phyloP scores from a whole-genome alignment of 2,113 vertebrate species.

The Hemiscyllium ocellatum region DNA sequence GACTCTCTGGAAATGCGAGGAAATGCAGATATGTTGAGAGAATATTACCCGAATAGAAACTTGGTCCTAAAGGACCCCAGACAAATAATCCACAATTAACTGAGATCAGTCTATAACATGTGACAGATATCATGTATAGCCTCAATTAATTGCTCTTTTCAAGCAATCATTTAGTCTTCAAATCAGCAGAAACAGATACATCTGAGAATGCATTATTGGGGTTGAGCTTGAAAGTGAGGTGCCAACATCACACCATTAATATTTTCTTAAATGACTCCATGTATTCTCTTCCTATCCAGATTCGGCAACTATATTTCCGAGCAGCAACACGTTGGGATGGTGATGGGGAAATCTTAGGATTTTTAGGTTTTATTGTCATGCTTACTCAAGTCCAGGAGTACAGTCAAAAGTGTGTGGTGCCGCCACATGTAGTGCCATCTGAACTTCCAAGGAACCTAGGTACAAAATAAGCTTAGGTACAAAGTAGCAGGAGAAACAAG shows the following conservation, averaged over 20 bases:
- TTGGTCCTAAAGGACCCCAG: neutral
- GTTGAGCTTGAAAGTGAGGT: neutral
- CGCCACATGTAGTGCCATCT: too few species aligned
- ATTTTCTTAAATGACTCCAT: neutral
- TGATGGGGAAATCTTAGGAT: neutral
- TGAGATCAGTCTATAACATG: neutral
- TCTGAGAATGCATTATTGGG: neutral
- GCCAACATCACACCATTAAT: neutral
- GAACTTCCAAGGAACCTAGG: too few species aligned
- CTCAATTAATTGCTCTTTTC: neutral
- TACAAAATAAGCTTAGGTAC: too few species aligned
- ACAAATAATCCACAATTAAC: neutral
- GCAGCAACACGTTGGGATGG: neutral
- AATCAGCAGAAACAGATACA: neutral
- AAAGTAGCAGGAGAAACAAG: too few species aligned
- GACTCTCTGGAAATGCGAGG: neutral
- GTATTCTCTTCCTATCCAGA: neutral
- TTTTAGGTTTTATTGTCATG: neutral
- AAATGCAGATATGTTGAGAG: neutral
- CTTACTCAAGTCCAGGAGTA: too few species aligned
- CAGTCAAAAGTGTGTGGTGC: too few species aligned
- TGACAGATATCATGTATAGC: neutral
- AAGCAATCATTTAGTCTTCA: neutral
- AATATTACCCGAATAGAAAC: neutral
- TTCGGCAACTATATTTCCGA: neutral